phyloP scores from a whole-genome alignment of 35 echinoderm and acorn worm species.

The Eucidaris tribuloides region DNA sequence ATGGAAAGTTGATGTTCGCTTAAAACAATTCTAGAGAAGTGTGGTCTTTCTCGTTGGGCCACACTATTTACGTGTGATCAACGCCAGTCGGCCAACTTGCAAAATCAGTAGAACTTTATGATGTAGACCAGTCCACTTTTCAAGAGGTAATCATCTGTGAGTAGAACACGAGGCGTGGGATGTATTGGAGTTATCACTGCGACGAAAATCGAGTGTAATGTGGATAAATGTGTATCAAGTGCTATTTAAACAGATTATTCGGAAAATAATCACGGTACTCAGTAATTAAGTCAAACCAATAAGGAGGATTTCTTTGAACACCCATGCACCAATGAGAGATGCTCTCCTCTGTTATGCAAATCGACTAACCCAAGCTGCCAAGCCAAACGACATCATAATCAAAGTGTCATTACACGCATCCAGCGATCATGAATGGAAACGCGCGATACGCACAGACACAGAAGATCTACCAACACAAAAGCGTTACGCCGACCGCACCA shows the following conservation, averaged over 20 bases:
- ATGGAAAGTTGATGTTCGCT: no score
- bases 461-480: conserved; percentile 5
- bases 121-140: conserved; percentile 9
- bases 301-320: conserved; percentile 1
- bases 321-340: neutral
- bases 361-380: neutral
- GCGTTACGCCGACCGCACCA: neutral
- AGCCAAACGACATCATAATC: conserved; percentile 12
- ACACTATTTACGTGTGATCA: no score
- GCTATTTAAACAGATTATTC: no score
- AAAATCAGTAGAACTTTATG: conserved; percentile 17
- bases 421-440: conserved; percentile 13
- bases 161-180: no score
- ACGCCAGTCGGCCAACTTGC: neutral
- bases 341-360: conserved; percentile 10
- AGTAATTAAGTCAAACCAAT: conserved; percentile 31
- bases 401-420: conserved; percentile 25
- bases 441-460: conserved; percentile 20
- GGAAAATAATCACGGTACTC: no score
- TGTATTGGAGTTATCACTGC: no score
- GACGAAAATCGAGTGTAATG: no score
- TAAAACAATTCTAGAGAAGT: no score
- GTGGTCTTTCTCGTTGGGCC: no score
- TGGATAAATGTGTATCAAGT: no score
- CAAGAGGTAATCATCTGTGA: no score